Evolutionary conservation across 2,888 invertebrate genomes (phyloP), one percentile per base, ranked within the genome.

Genomic region (Stomorhina lunata): DNA sequence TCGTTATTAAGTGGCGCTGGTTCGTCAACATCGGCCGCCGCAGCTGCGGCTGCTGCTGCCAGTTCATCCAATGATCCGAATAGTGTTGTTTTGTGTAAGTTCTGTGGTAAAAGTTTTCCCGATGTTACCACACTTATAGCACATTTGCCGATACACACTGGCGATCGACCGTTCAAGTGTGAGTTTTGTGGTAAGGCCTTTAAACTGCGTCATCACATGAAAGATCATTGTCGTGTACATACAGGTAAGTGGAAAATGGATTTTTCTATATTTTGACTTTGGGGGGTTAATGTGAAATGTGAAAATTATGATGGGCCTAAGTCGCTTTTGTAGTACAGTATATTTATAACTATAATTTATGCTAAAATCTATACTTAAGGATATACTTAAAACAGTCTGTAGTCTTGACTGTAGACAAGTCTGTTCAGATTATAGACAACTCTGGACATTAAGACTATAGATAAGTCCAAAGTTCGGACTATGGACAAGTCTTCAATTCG

Each of bases 101-200:
- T 97, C 92, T 97, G 97, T 92, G 96, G 96, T 90, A 97, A 97
- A 92, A 96, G 96, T 88, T 97, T 97, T 92, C 96, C 97, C 85
- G 97, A 97, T 92, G 96, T 97, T 85, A 95, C 96, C 85, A 95
- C 96, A 85, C 93, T 97, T 87, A 96, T 97, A 91, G 94, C 95
- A 86, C 97, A 97, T 91, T 93, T 97, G 90, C 96, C 96, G 81
- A 96, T 95, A 85, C 97, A 97, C 92, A 97, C 97, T 79, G 97
- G 97, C 85, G 97, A 97, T 90, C 93, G 97, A 89, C 97, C 97
- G 80, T 97, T 97, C 92, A 97, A 96, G 92, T 97, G 97, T 93
- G 97, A 97, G 92, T 97, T 96, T 92, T 97, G 97, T 92, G 97
- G 97, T 85, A 97, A 97, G 92, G 97, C 97, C 87, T 97, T 97